These are phyloP conservation scores for Calephelis nemesis DNA, from an alignment of 1,140 invertebrate genomes.

Conservation along the genomic window DNA sequence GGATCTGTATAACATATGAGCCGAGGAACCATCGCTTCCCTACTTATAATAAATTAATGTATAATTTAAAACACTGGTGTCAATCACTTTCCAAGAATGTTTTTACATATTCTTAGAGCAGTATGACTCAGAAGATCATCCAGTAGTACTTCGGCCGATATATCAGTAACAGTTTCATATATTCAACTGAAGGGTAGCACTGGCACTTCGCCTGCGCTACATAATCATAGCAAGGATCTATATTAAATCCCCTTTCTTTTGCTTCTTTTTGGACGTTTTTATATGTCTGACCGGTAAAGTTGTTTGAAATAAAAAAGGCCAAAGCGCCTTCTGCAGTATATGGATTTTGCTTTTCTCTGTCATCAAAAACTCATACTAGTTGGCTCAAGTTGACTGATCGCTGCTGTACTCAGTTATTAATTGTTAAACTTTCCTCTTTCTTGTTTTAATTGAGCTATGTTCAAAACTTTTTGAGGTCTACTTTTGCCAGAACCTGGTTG, in stretches of 20 bases:
- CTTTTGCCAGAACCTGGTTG: slow-evolving; percentile 3
- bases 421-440: too few relatives aligned
- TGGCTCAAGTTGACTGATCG: too few relatives aligned
- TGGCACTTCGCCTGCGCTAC: not conserved
- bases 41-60: slow-evolving; percentile 9
- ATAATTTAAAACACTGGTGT: slow-evolving; percentile 8
- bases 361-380: not conserved
- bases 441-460: too few relatives aligned
- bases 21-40: not conserved
- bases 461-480: not conserved
- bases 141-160: not conserved
- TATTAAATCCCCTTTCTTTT: slow-evolving; percentile 9
- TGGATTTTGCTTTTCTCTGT: slow-evolving; percentile 3
- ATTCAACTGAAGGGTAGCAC: slow-evolving; percentile 3
- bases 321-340: not conserved
- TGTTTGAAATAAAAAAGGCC: slow-evolving; percentile 4
- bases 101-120: slow-evolving; percentile 5
- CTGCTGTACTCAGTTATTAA: too few relatives aligned
- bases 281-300: not conserved
- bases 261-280: not conserved
- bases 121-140: not conserved
- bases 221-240: slow-evolving; percentile 7
- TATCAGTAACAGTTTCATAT: not conserved
- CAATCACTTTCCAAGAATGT: slow-evolving; percentile 4
- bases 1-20: not conserved